Conservation (phyloP, 2,113 vertebrate species). For the Cacatua alba region DNA sequence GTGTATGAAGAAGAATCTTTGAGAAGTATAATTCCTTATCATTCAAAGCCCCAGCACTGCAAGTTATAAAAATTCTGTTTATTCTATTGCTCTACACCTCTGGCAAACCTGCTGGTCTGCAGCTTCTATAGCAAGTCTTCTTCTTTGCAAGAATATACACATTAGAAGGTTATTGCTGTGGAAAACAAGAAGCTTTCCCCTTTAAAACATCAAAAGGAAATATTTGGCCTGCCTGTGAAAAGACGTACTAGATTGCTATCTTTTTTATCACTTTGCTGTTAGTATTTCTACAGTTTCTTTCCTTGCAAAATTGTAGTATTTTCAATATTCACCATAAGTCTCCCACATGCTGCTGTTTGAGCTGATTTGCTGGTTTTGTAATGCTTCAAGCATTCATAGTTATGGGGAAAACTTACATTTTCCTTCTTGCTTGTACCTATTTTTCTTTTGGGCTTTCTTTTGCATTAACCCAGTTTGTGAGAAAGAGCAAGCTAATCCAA, state of each 20-base stretch:
- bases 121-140: neutral
- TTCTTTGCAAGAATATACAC: neutral
- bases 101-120: neutral
- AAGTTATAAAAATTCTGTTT: neutral
- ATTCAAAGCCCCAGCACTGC: neutral
- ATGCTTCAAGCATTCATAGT: neutral
- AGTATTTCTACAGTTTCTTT: neutral
- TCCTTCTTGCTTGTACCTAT: neutral
- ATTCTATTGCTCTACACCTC: neutral
- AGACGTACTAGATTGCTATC: neutral
- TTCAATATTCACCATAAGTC: neutral
- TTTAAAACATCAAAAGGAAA: neutral
- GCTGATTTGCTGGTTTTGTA: neutral
- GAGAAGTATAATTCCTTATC: neutral
- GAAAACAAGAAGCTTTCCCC: neutral
- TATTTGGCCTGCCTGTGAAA: neutral
- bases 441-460: neutral
- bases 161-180: neutral
- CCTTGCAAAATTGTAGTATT: neutral
- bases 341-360: neutral
- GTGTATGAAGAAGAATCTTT: neutral
- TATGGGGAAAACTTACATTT: neutral
- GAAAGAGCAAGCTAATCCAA: neutral
- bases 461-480: neutral
- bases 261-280: neutral